Conservation (phyloP, 2,888 invertebrate genomes). For the Noctuana brunneofusca region DNA sequence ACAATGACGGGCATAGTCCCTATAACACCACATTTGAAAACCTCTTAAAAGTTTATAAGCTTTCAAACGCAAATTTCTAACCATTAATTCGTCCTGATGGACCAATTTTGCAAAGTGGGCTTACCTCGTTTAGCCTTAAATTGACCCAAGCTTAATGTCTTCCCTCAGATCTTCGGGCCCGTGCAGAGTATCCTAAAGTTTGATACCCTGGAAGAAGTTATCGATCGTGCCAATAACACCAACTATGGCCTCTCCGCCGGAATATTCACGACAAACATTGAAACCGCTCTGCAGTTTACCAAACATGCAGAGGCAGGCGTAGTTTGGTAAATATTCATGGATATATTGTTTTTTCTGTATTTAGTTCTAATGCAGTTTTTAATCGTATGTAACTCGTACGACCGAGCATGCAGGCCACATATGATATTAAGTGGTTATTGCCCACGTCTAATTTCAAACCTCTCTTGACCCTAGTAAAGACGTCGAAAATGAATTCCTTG, state of each 20-base stretch:
- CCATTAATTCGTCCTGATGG: background rate
- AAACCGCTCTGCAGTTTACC: constrained; percentile 89
- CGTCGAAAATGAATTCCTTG: too few relatives aligned
- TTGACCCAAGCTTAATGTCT: background rate
- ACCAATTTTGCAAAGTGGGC: background rate
- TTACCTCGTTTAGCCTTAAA: background rate
- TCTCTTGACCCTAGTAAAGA: too few relatives aligned
- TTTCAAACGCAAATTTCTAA: background rate
- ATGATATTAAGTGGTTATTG: too few relatives aligned
- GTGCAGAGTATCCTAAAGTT: constrained; percentile 94
- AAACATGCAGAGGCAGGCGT: constrained; percentile 90
- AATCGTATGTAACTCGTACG: too few relatives aligned
- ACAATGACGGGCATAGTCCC: too few relatives aligned
- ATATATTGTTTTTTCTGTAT: background rate
- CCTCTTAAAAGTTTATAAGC: background rate
- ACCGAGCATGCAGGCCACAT: too few relatives aligned
- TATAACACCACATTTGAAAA: background rate
- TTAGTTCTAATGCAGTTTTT: too few relatives aligned
- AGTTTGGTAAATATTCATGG: constrained; percentile 82
- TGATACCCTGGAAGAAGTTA: constrained; percentile 89
- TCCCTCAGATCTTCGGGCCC: constrained; percentile 92
- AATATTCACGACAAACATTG: constrained; percentile 90
- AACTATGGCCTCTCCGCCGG: constrained; percentile 92
- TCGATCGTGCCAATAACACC: constrained; percentile 91
- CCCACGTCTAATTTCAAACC: too few relatives aligned